Conservation (phyloP, 2,888 invertebrate species). For the Sphaerophoria rueppellii region DNA sequence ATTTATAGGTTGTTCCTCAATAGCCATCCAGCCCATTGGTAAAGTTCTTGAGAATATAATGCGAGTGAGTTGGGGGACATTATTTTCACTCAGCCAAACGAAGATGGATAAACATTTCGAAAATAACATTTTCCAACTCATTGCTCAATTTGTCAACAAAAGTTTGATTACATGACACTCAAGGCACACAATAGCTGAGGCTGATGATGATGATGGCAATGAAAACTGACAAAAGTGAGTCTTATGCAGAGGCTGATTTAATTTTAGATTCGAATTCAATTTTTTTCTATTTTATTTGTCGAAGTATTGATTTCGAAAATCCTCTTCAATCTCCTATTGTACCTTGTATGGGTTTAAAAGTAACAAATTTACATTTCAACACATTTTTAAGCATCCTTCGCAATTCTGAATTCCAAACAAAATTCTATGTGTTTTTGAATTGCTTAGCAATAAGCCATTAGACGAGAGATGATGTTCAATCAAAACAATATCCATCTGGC, state of each 20-base stretch:
- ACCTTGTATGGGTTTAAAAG: background rate
- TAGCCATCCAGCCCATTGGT: background rate
- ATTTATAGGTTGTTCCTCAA: conserved; percentile 5
- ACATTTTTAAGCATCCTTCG: background rate
- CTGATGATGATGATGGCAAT: background rate
- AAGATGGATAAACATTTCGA: conserved; percentile 23
- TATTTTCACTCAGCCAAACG: background rate
- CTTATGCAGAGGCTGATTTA: conserved; percentile 6
- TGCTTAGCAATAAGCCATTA: conserved; percentile 48
- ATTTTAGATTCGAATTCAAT: conserved; percentile 17
- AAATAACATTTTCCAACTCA: conserved; percentile 34
- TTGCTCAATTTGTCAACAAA: conserved; percentile 30
- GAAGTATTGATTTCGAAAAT: conserved; percentile 4
- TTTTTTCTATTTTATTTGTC: background rate
- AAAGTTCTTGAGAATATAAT: background rate
- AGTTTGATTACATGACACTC: conserved; percentile 17
- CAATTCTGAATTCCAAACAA: background rate
- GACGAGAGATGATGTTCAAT: conserved; percentile 17
- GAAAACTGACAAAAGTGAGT: background rate
- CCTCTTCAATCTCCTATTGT: background rate
- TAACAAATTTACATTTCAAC: background rate
- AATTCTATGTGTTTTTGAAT: conserved; percentile 12
- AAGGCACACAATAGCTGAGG: background rate
- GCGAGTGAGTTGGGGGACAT: background rate
- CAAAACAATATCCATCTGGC: background rate